phyloP scores from a whole-genome alignment of 2,797 vertebrate species.

The Lutjanus campechanus region DNA sequence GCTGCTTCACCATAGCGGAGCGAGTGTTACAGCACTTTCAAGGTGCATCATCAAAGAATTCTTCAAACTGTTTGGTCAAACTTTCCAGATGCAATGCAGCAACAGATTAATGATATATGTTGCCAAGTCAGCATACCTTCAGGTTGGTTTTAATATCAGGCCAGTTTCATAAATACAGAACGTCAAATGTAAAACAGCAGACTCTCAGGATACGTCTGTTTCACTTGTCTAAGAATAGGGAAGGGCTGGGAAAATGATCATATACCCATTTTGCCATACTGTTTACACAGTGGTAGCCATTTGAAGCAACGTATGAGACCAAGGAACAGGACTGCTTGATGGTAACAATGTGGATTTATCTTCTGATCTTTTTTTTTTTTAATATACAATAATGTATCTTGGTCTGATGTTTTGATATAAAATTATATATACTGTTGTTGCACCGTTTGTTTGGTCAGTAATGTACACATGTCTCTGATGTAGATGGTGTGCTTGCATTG shows the following conservation, averaged over 20 bases:
- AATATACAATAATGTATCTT: not conserved
- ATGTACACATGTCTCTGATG: too few species aligned
- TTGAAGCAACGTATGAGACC: not conserved
- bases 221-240: not conserved
- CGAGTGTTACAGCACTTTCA: constrained; percentile 1
- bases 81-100: constrained; percentile 1
- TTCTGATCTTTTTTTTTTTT: not conserved
- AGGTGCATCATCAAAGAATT: not conserved
- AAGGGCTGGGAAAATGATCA: not conserved
- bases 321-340: too few species aligned
- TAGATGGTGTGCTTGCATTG: too few species aligned
- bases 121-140: not conserved
- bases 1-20: constrained; percentile 31
- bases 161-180: not conserved
- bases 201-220: not conserved
- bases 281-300: not conserved
- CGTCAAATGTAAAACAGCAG: constrained; percentile 7
- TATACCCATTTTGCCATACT: not conserved
- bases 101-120: not conserved
- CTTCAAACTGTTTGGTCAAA: not conserved
- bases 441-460: too few species aligned
- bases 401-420: not conserved
- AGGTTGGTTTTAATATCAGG: too few species aligned
- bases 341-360: not conserved
- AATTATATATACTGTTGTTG: too few species aligned